Percentiles rank a stretch among this genome's conserved stretches.
Conservation (phyloP, 2,113 vertebrate genomes). For the Corydoras maculifer region DNA sequence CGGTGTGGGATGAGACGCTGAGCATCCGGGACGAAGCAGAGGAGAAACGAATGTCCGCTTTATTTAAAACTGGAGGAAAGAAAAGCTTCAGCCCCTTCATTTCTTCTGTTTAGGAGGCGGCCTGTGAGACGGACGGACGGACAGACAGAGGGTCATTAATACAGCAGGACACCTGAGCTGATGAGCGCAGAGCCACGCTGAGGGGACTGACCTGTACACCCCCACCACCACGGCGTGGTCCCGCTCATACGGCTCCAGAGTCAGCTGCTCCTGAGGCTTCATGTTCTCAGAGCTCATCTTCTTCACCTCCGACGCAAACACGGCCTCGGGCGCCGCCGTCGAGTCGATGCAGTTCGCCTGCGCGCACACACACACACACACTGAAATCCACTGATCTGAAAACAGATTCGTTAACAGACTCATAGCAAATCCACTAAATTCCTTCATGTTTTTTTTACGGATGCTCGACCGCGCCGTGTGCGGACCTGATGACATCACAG, state of each 20-base stretch:
- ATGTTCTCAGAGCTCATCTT: conserved; percentile 90
- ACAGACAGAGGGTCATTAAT: not conserved
- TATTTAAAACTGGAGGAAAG: not conserved
- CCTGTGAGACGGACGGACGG: conserved; percentile 51
- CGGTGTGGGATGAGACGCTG: too few species aligned
- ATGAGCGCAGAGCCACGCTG: not conserved
- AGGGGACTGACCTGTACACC: conserved; percentile 75
- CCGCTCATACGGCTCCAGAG: conserved; percentile 86
- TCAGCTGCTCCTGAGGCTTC: conserved; percentile 91
- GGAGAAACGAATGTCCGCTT: conserved; percentile 1
- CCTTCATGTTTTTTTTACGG: too few species aligned
- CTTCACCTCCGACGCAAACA: conserved; percentile 85
- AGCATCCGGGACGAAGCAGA: not conserved
- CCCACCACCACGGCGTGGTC: conserved; percentile 91
- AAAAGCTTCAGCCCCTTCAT: conserved; percentile 41
- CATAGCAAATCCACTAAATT: too few species aligned
- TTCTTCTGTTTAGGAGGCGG: conserved; percentile 78
- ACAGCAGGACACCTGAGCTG: not conserved
- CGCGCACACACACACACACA: not conserved
- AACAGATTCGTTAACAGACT: too few species aligned
- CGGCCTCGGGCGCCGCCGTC: conserved; percentile 82
- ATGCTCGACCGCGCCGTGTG: too few species aligned
- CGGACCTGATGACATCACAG: too few species aligned
- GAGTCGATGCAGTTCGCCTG: conserved; percentile 94
- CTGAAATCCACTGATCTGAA: too few species aligned